Conservation (phyloP, 2,888 invertebrate species). For the Pandemis corylana region DNA sequence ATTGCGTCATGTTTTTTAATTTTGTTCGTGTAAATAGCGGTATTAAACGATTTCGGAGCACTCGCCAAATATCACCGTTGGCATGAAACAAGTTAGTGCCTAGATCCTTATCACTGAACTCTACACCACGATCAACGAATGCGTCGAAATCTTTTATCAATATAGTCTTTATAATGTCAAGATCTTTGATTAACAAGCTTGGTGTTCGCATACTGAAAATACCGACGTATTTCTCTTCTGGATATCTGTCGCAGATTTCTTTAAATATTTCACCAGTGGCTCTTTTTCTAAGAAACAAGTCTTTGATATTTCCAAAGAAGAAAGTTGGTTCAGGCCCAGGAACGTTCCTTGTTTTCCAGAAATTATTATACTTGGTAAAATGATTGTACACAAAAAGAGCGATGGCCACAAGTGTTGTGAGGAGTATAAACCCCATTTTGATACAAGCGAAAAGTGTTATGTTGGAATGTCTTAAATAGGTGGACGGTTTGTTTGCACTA, state of each 20-base stretch:
- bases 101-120: slow-evolving; percentile 37
- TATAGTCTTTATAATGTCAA: slow-evolving; percentile 45
- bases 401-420: background rate
- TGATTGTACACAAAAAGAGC: slow-evolving; percentile 41
- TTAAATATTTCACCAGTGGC: slow-evolving; percentile 44
- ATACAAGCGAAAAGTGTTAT: too few species aligned
- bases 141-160: slow-evolving; percentile 45
- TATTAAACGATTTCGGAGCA: slow-evolving; percentile 44
- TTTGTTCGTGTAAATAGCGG: slow-evolving; percentile 45
- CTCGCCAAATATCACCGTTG: slow-evolving; percentile 42
- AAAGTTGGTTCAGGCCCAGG: slow-evolving; percentile 48
- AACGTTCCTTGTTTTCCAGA: slow-evolving; percentile 50
- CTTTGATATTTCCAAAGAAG: slow-evolving; percentile 51
- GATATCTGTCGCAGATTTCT: slow-evolving; percentile 48
- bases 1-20: slow-evolving; percentile 44
- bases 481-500: too few species aligned
- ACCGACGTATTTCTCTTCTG: slow-evolving; percentile 53
- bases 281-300: slow-evolving; percentile 44
- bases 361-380: slow-evolving; percentile 47
- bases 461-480: too few species aligned
- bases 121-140: slow-evolving; percentile 42
- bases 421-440: too few species aligned
- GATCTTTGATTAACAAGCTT: slow-evolving; percentile 44
- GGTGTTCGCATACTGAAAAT: slow-evolving; percentile 44
- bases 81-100: slow-evolving; percentile 42